phyloP scores from a whole-genome alignment of 2,113 vertebrate genomes.

The Progne subis region DNA sequence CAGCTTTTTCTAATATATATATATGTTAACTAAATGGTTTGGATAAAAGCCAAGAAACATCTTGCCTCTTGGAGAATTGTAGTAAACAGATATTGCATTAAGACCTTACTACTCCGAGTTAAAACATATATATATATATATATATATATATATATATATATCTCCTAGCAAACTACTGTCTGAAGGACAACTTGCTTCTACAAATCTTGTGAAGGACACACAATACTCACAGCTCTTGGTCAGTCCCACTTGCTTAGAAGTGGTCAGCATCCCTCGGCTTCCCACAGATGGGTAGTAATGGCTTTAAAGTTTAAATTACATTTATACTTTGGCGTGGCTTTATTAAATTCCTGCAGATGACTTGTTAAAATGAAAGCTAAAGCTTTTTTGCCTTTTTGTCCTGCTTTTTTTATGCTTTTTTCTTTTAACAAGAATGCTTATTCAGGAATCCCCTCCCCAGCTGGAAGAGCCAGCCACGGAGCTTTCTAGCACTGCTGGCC shows the following conservation, averaged over 20 bases:
- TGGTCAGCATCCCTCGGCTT: background rate
- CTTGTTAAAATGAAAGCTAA: background rate
- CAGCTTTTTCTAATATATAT: slow-evolving; percentile 54
- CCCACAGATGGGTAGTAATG: background rate
- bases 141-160: too few species aligned
- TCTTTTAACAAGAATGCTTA: background rate
- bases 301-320: background rate
- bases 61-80: slow-evolving; percentile 7
- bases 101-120: background rate
- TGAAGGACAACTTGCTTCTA: background rate
- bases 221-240: background rate
- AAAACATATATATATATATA: background rate
- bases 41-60: slow-evolving; percentile 49
- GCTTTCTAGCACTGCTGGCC: background rate
- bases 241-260: background rate
- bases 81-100: slow-evolving; percentile 52
- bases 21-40: slow-evolving; percentile 50
- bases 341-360: background rate
- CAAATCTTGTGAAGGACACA: background rate
- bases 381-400: background rate
- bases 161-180: background rate
- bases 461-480: background rate
- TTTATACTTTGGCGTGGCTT: background rate
- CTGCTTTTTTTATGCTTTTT: background rate
- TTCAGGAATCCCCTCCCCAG: background rate